phyloP scores from a whole-genome alignment of 2,113 vertebrate genomes.

The Lasiurus borealis region DNA sequence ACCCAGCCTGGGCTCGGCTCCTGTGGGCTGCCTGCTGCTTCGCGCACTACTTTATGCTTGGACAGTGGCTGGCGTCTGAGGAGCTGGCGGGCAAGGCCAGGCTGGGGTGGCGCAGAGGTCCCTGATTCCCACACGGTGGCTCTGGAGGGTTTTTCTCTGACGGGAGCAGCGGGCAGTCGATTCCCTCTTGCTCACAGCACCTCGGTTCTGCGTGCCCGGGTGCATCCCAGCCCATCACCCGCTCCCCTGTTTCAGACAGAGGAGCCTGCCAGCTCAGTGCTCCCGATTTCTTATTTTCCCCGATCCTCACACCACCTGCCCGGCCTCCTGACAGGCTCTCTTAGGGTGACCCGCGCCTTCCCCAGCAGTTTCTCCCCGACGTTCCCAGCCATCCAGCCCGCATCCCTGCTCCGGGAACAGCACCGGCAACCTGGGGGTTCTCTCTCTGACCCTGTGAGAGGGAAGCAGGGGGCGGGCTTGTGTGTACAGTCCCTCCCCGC shows the following conservation, averaged over 20 bases:
- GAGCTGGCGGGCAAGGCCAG: no score
- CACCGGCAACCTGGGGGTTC: not conserved
- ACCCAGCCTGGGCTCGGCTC: no score
- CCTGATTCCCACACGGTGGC: not conserved
- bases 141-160: not conserved
- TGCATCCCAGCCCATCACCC: not conserved
- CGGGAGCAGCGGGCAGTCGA: not conserved
- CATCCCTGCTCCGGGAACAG: not conserved
- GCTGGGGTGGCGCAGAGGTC: no score
- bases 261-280: not conserved
- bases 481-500: not conserved
- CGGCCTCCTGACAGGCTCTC: not conserved
- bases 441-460: not conserved
- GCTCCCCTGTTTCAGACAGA: not conserved
- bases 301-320: not conserved
- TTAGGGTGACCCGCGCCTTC: not conserved
- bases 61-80: no score
- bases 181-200: not conserved
- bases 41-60: no score
- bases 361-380: not conserved
- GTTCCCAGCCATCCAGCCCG: not conserved
- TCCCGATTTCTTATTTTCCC: not conserved
- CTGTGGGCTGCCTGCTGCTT: no score
- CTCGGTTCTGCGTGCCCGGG: not conserved
- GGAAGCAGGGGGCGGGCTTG: not conserved